Base-by-base conservation (phyloP, 2,888 invertebrate species). In the Sclerodermus sp. region DNA sequence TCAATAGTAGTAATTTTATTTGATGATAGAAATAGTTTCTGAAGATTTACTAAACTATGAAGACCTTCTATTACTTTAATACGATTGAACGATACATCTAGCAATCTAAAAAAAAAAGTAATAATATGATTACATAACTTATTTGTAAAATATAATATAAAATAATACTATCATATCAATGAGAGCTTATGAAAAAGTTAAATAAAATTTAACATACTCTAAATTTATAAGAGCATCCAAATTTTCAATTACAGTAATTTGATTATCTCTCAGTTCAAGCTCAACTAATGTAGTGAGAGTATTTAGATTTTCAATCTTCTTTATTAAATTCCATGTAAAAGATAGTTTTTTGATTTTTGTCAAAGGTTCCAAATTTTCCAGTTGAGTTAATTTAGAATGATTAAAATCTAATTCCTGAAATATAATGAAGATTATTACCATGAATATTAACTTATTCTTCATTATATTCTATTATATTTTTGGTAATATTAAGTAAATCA, bases 201-300 rank as follows among this genome's bases (percentile, higher is more conserved):
- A 16, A n/a, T n/a, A n/a, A n/a, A n/a, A n/a, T n/a, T n/a, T n/a
- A n/a, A 85, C 89, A 85, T 82, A 93, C 92, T 94, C 88, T 41
- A 99, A 82, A 80, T 96, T 96, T 1, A 90, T 87, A 10, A 99
- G 84, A 10, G 83, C 77, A 47, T 92, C 90, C 49, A 99, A 82
- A 76, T 96, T 95, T 78, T 96, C 95, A 62, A 99, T 93, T 60
- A 87, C 85, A 1, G 88, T 88, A 44, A 99, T 89, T 81, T 97
- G 96, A 81, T 99, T 99, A 78, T 99, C 99, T 78, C 98, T 96
- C 3, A 99, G 80, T 72, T 99, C 98, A 41, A 99, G 79, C 72
- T 97, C 96, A 14, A 84, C 84, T 10, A 99, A 82, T 0, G 89
- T 90, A 1, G 82, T 84, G 15, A 97, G 79, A 1, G 86, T 87